Evolutionary conservation across 2,113 vertebrate genomes (phyloP).

Genomic region (Choloepus hoffmanni): DNA sequence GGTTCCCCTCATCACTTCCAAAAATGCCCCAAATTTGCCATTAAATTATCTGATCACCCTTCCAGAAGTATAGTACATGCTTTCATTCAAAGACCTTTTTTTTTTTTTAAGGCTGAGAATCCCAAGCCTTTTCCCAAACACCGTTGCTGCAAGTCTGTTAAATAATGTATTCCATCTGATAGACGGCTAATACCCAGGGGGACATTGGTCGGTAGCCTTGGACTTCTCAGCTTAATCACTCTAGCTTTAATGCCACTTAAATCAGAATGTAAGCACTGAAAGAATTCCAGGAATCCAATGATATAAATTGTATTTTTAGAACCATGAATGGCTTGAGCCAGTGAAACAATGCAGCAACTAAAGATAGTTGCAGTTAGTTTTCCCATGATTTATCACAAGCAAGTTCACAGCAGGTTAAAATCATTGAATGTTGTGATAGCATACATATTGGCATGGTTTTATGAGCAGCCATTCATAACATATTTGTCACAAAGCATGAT

Average conservation of each 20-base stretch:
- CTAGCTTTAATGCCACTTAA: slow-evolving; percentile 91
- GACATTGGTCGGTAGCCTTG: slow-evolving; percentile 85
- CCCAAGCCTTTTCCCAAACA: not conserved
- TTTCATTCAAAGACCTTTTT: not conserved
- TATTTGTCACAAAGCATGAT: slow-evolving; percentile 84
- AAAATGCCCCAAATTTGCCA: not conserved
- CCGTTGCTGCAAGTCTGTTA: slow-evolving; percentile 84
- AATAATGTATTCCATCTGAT: slow-evolving; percentile 88
- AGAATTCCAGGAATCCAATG: slow-evolving; percentile 93
- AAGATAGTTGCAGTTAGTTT: slow-evolving; percentile 88
- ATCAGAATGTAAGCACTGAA: slow-evolving; percentile 92
- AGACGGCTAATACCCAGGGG: slow-evolving; percentile 88
- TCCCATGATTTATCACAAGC: slow-evolving; percentile 90
- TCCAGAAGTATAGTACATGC: not conserved
- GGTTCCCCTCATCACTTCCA: not conserved
- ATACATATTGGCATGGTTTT: slow-evolving; percentile 77
- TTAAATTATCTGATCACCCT: not conserved
- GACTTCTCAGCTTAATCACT: slow-evolving; percentile 86
- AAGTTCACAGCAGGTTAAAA: slow-evolving; percentile 83
- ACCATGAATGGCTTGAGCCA: slow-evolving; percentile 89
- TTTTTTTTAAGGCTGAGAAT: not conserved
- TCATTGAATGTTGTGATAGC: slow-evolving; percentile 81
- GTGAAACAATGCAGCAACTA: slow-evolving; percentile 86
- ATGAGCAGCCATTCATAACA: slow-evolving; percentile 83
- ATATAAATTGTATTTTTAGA: slow-evolving; percentile 98